Base-by-base conservation (phyloP, 2,113 vertebrate species). In the Larimichthys polyactis region DNA sequence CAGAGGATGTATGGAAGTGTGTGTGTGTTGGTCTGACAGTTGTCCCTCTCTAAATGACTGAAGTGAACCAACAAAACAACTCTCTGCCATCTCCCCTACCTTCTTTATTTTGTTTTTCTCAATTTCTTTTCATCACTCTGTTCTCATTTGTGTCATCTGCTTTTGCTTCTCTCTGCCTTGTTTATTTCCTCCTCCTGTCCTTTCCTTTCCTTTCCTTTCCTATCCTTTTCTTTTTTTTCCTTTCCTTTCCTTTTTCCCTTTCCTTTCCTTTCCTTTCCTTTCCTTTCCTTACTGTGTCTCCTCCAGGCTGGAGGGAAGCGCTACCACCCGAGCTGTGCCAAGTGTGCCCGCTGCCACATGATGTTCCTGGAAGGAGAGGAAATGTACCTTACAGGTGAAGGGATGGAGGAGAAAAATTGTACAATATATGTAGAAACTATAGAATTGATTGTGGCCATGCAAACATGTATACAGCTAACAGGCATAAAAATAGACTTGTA, bases 361-460 rank as follows among this genome's bases (percentile, higher is more conserved):
- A 99, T 97, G 96, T 99, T 99, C 93, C 92, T 96, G 0, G 98
- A 99, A 90, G 98, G 98, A 63, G 96, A 98, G 83, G 98, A 99
- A 94, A 99, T 99, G 98, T 99, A 98, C 84, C 96, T 99, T 52
- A 97, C 97, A 95, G 98, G 98, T 98, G 93, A 87, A 94, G 9
- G 2, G 16, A 49, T 48, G 54, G 6, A 27, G 6, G 3, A 51
- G 11, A 55, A 16, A 59, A 46, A 48, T 64, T 5, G 11, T 4
- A 36, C 12, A 44, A 3, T 10, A 71, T n/a, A 14, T 36, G 11
- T 62, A 14, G 46, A 66, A 71, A 5, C 8, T 20, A 32, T 10
- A n/a, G 3, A 29, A 44, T 20, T 4, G 22, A 65, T 66, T 43
- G 52, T 46, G 3, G 12, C 52, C 57, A 22, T 36, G 16, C 22